phyloP scores from a whole-genome alignment of 2,113 vertebrate species.

The Brachypteracias leptosomus region DNA sequence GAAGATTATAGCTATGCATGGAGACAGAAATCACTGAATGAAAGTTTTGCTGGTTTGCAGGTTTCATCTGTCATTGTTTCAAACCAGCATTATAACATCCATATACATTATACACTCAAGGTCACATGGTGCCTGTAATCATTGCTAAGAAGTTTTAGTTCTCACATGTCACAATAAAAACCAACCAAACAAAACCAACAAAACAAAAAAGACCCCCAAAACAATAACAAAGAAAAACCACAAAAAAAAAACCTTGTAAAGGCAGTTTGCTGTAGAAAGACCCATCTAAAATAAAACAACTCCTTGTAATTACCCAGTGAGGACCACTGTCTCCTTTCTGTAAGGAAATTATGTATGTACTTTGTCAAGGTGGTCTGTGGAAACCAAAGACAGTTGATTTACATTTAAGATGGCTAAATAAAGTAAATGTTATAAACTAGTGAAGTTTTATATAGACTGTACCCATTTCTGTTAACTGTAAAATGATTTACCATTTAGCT shows the following conservation, averaged over 20 bases:
- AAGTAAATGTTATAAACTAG: neutral
- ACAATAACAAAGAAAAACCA: neutral
- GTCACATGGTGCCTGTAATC: neutral
- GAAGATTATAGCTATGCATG: neutral
- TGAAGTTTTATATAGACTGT: neutral
- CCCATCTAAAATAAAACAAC: neutral
- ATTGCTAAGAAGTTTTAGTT: neutral
- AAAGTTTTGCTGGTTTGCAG: neutral
- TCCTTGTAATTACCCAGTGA: neutral
- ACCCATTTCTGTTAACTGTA: neutral
- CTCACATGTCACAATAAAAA: neutral
- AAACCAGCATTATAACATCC: neutral
- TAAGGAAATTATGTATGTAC: too few species aligned
- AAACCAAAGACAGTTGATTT: neutral
- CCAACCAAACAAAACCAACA: neutral
- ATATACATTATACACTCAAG: fast-evolving
- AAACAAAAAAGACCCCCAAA: neutral
- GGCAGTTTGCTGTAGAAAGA: neutral
- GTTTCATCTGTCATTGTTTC: neutral
- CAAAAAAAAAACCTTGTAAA: neutral
- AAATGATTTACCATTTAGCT: neutral
- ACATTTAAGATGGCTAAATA: neutral
- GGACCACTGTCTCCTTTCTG: neutral
- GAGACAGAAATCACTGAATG: neutral
- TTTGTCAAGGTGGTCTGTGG: neutral